Conservation (phyloP, 1,140 invertebrate genomes). For the Neodiprion pinetum region DNA sequence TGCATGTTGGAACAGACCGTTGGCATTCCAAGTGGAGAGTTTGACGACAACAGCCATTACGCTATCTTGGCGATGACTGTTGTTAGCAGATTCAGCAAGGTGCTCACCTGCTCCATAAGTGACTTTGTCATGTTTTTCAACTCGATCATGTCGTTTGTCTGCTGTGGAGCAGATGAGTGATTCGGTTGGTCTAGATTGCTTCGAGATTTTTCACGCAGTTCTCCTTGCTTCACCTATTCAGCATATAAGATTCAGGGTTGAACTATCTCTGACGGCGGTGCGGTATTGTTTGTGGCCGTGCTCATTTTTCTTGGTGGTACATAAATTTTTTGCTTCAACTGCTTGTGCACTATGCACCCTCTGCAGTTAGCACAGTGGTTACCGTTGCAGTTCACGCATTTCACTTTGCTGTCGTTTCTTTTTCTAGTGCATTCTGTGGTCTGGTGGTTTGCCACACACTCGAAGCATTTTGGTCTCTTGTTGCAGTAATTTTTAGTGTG, state of each 20-base stretch:
- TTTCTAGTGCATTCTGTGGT: slow-evolving; percentile 30
- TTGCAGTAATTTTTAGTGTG: slow-evolving; percentile 45
- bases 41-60: slow-evolving; percentile 13
- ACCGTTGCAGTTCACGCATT: slow-evolving; percentile 20
- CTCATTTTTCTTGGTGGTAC: neutral
- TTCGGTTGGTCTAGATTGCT: slow-evolving; percentile 13
- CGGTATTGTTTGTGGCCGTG: neutral
- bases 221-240: neutral
- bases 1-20: slow-evolving; percentile 29
- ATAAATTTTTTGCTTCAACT: slow-evolving; percentile 17
- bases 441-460: slow-evolving; percentile 42
- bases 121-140: slow-evolving; percentile 21
- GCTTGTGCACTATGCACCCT: slow-evolving; percentile 38
- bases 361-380: slow-evolving; percentile 27
- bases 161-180: slow-evolving; percentile 29
- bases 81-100: slow-evolving; percentile 30
- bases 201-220: no score
- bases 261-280: neutral
- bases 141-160: slow-evolving; percentile 27
- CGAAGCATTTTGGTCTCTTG: slow-evolving; percentile 39
- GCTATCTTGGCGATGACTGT: slow-evolving; percentile 30
- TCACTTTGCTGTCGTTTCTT: neutral
- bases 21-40: slow-evolving; percentile 38
- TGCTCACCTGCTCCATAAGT: slow-evolving; percentile 23
- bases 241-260: neutral